Base-by-base conservation (phyloP, 64 coral and sea anemone genomes). In the Stichodactyla mertensii region DNA sequence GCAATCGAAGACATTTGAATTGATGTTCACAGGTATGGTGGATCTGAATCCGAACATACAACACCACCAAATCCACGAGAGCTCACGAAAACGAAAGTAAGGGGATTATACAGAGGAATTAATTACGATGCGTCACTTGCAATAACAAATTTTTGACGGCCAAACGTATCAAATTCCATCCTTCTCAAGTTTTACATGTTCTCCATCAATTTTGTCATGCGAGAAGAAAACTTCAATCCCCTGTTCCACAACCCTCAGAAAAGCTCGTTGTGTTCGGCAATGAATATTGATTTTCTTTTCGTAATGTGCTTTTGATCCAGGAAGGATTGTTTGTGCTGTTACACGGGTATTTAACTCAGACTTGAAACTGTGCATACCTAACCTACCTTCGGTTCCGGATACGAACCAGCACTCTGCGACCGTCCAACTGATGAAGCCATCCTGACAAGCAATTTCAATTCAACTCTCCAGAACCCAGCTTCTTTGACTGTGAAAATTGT, bases 1-100 rank as follows among this genome's bases (percentile, higher is more conserved):
- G 14, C 19, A 69, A 69, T 69, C 26, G 64, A 22, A 69, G 20
- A 61, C 14, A 61, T 13, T 20, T n/a, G 20, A 66, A 66, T 64
- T 20, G 19, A 64, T 64, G 19, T 64, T 64, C 61, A 64, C 36
- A 45, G 36, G 36, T 64, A 18, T 71, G 5, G 6, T 71, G 20
- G 66, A 80, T 13, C n/a, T 16, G 53, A 81, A 81, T 53, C 78
- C 16, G 53, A 81, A 81, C 78, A 71, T 81, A 81, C 77, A 11
- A 9, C 24, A 78, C 20, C 24, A 22, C 7, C 13, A 4, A 19
- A 81, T 81, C 14, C 31, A 54, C 4, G 54, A 54, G 10, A 77
- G n/a, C 7, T 9, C 7, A 20, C 20, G 78, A 81, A 81, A 81
- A 55, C 52, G 78, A 81, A 81, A 80, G 77, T 15, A 51, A 5